A percentile compares a stretch with the other conserved stretches of the same genome.
Conservation (phyloP, 1,140 invertebrate species). For the Dreissena polymorpha region DNA sequence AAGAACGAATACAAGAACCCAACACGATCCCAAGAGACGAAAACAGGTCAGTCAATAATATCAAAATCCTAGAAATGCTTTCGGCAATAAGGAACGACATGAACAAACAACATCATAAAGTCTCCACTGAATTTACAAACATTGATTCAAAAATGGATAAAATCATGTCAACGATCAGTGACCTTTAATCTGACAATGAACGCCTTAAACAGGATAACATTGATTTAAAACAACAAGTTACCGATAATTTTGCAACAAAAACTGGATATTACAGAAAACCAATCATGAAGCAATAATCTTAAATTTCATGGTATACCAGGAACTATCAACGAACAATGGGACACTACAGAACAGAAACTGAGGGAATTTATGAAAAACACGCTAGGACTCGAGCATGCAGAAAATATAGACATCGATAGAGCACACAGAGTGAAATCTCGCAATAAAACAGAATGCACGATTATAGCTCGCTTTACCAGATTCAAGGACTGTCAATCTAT, state of each 20-base stretch:
- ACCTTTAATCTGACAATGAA: not conserved
- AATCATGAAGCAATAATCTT: conserved; percentile 11
- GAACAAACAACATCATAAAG: not conserved
- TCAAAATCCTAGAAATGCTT: not conserved
- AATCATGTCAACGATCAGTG: not conserved
- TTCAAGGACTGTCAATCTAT: conserved; percentile 15
- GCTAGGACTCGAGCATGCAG: not conserved
- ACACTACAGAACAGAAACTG: conserved; percentile 1
- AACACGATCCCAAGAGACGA: not conserved
- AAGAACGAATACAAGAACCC: too few relatives aligned
- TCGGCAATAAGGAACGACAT: not conserved
- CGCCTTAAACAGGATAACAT: conserved; percentile 6
- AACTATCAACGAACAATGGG: not conserved
- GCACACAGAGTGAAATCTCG: conserved; percentile 20
- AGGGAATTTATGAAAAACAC: not conserved
- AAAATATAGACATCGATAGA: not conserved
- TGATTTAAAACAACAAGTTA: not conserved
- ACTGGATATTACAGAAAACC: not conserved
- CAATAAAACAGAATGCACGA: not conserved
- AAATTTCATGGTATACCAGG: conserved; percentile 12
- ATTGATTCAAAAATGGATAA: conserved; percentile 2
- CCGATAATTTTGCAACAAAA: not conserved
- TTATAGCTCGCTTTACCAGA: not conserved
- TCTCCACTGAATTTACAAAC: not conserved
- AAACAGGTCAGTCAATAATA: not conserved